Conservation (phyloP, 2,113 vertebrate genomes). For the Daphoenositta chrysoptera region DNA sequence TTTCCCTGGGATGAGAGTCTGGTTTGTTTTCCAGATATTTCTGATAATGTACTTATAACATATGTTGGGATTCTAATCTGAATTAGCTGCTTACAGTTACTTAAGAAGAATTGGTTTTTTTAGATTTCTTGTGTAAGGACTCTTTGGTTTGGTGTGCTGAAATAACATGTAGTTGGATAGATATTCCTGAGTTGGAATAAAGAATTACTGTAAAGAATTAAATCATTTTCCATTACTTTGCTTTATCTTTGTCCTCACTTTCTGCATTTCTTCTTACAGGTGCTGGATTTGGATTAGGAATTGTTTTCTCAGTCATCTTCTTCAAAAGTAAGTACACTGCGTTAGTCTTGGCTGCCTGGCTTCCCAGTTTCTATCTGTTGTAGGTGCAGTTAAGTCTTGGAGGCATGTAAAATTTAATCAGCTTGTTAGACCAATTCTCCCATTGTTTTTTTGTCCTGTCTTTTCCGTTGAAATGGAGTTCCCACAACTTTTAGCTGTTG, state of each 20-base stretch:
- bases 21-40: neutral
- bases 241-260: neutral
- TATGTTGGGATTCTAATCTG: neutral
- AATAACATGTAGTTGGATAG: neutral
- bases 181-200: neutral
- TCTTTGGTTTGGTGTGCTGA: neutral
- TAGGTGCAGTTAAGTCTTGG: neutral
- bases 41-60: neutral
- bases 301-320: slow-evolving; percentile 85
- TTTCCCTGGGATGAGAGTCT: neutral
- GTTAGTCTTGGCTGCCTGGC: neutral
- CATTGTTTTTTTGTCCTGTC: neutral
- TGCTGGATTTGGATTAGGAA: slow-evolving; percentile 85
- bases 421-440: neutral
- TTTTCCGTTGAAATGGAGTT: neutral
- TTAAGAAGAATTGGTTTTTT: neutral
- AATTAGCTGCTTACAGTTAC: neutral
- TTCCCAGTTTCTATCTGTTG: neutral
- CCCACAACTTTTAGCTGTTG: neutral
- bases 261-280: slow-evolving; percentile 67
- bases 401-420: neutral
- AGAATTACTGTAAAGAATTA: neutral
- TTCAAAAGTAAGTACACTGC: slow-evolving; percentile 88
- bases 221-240: neutral
- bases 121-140: neutral